Base-by-base conservation (phyloP, 1,140 invertebrate genomes). In the Trissolcus basalis region DNA sequence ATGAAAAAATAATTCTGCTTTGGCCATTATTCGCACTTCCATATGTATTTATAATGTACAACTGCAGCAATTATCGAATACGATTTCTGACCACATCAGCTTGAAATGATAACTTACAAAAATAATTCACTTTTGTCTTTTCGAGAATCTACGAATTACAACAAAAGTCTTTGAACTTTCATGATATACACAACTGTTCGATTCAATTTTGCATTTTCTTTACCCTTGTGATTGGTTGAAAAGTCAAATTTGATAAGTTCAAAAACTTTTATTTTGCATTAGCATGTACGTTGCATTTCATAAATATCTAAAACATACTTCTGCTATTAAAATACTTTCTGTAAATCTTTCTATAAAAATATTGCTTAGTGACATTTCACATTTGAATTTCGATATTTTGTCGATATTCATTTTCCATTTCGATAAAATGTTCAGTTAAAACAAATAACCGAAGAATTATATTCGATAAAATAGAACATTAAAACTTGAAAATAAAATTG, bases 1-100 rank as follows among this genome's bases (percentile, higher is more conserved):
- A n/a, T 87, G 85, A 83, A 87, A 88, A 88, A 88, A 88, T 88
- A 88, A 86, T 86, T 82, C 85, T 86, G 86, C 83, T 86, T 87
- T 87, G 85, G 85, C 84, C 83, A 85, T 86, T 47, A 59, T 65
- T 45, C 54, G 27, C 16, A 51, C 58, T 39, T 58, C 64, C 48
- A 47, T 49, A 47, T 13, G n/a, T 58, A 47, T 39, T 19, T 54
- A 27, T 51, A 45, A 27, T 27, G 19, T 27, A 27, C 19, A 27
- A 6, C 19, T 27, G 19, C 19, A 27, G 19, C 19, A 27, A 27
- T 27, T 27, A 27, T 27, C 19, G 6, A 6, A 27, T 6, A 6
- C 19, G 19, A 27, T 27, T n/a, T n/a, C 19, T 27, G 19, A 27
- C 19, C 19, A 27, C 19, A 27, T 27, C 19, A 6, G 19, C 19